phyloP scores from a whole-genome alignment of 2,888 invertebrate species.

The Blastobasis adustella region DNA sequence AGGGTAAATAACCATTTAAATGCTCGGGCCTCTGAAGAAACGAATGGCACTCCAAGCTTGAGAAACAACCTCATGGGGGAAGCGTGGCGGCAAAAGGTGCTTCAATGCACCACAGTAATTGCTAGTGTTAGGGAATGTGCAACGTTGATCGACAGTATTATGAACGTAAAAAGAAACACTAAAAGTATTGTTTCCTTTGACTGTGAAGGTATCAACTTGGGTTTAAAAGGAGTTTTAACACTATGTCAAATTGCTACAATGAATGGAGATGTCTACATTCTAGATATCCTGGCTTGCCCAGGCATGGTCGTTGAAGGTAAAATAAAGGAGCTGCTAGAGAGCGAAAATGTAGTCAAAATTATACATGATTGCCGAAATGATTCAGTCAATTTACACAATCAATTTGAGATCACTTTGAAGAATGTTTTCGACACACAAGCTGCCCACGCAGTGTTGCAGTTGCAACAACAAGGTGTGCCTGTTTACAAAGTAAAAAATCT shows the following conservation, averaged over 20 bases:
- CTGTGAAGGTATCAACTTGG: slow-evolving; percentile 94
- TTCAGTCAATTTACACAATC: slow-evolving; percentile 89
- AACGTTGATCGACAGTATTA: slow-evolving; percentile 83
- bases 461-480: slow-evolving; percentile 91
- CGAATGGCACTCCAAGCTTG: slow-evolving; percentile 56
- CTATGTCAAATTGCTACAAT: slow-evolving; percentile 89
- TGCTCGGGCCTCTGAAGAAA: slow-evolving; percentile 56
- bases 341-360: slow-evolving; percentile 88
- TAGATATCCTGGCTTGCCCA: slow-evolving; percentile 91
- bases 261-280: slow-evolving; percentile 88
- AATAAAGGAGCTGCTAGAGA: slow-evolving; percentile 86
- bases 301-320: slow-evolving; percentile 85
- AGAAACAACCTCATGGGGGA: slow-evolving; percentile 76
- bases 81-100: slow-evolving; percentile 86
- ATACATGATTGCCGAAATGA: slow-evolving; percentile 95
- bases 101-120: slow-evolving; percentile 88
- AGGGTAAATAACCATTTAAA: slow-evolving; percentile 66
- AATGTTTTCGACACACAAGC: slow-evolving; percentile 96
- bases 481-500: slow-evolving; percentile 96
- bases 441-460: slow-evolving; percentile 93
- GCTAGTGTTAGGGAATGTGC: slow-evolving; percentile 86
- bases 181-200: slow-evolving; percentile 87
- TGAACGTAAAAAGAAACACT: slow-evolving; percentile 70
- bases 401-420: slow-evolving; percentile 87
- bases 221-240: slow-evolving; percentile 90